Evolutionary conservation across 2,797 vertebrate species (phyloP).

Genomic region (Agapornis canus): DNA sequence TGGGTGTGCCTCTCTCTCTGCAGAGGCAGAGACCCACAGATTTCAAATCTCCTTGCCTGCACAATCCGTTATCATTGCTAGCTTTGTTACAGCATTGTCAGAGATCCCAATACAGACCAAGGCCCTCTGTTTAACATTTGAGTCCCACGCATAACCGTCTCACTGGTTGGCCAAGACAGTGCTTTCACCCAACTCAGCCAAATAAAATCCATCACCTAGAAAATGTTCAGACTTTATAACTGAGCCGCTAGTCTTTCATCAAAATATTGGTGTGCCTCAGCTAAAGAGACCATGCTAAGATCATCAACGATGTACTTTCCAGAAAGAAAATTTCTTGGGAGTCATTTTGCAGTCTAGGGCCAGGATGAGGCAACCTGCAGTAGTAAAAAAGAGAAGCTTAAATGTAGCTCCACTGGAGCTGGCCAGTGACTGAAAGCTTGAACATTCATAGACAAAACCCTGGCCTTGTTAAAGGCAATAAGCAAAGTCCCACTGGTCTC

Average conservation of each 20-base stretch:
- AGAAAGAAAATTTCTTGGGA: conserved; percentile 41
- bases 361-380: conserved; percentile 17
- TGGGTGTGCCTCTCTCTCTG: not conserved
- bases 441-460: conserved; percentile 21
- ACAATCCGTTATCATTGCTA: not conserved
- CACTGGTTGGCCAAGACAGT: not conserved
- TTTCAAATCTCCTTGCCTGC: not conserved
- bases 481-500: conserved; percentile 35
- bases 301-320: not conserved
- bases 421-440: not conserved
- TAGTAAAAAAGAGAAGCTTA: conserved; percentile 5
- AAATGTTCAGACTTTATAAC: not conserved
- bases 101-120: not conserved
- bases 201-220: not conserved
- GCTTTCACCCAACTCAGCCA: not conserved
- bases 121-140: not conserved
- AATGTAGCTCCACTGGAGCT: not conserved
- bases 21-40: not conserved
- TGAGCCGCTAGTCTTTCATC: not conserved
- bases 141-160: not conserved
- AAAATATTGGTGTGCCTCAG: not conserved
- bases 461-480: not conserved
- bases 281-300: not conserved
- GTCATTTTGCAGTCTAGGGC: not conserved
- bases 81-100: not conserved